These are phyloP conservation scores for Sminthurides aquaticus DNA, from an alignment of 2,888 invertebrate genomes.

Conservation along the genomic window DNA sequence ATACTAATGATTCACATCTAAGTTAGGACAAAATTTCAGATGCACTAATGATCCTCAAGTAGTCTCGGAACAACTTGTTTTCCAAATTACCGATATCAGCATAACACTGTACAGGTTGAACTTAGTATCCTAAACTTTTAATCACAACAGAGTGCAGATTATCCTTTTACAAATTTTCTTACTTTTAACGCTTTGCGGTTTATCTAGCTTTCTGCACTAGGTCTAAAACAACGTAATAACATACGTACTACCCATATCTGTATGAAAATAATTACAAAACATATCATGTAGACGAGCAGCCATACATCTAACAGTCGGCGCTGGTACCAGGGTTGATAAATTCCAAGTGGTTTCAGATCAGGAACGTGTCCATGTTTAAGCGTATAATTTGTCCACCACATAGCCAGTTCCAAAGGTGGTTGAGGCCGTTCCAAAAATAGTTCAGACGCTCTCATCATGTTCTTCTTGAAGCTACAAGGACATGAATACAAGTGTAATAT, in stretches of 20 bases:
- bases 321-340: constrained; percentile 13
- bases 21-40: too few relatives aligned
- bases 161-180: too few relatives aligned
- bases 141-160: too few relatives aligned
- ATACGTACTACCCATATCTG: background rate
- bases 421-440: constrained; percentile 12
- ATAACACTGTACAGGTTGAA: too few relatives aligned
- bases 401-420: constrained; percentile 9
- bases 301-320: background rate
- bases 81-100: too few relatives aligned
- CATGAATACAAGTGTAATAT: background rate
- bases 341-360: constrained; percentile 7
- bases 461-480: constrained; percentile 16
- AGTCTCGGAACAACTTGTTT: too few relatives aligned
- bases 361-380: constrained; percentile 4
- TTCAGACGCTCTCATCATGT: constrained; percentile 1
- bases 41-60: too few relatives aligned
- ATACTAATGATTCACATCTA: too few relatives aligned
- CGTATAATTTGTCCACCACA: constrained; percentile 19
- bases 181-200: too few relatives aligned
- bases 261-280: background rate
- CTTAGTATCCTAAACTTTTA: too few relatives aligned
- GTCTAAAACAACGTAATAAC: background rate
- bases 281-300: background rate
- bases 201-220: too few relatives aligned